phyloP scores from a whole-genome alignment of 2,113 vertebrate genomes.

The Dicaeum eximium region DNA sequence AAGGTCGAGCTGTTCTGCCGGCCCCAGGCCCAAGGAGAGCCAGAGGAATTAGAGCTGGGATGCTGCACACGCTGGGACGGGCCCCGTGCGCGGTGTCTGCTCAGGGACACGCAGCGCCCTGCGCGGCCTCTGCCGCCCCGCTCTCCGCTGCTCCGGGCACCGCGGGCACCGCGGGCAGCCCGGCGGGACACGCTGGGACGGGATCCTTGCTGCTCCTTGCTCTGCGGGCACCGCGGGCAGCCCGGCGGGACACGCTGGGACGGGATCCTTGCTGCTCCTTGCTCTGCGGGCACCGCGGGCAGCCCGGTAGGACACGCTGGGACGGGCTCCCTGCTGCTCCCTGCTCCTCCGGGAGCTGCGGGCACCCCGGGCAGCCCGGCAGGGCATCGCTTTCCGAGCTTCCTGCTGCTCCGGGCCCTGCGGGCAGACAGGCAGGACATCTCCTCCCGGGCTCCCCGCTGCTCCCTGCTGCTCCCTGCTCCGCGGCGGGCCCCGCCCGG shows the following conservation, averaged over 20 bases:
- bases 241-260: too few species aligned
- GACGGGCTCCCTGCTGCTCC: too few species aligned
- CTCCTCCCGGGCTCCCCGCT: rapidly evolving
- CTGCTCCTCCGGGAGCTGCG: too few species aligned
- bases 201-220: too few species aligned
- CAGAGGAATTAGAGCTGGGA: neutral
- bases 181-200: too few species aligned
- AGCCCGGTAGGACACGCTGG: neutral
- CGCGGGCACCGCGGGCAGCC: too few species aligned
- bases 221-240: too few species aligned
- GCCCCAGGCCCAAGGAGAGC: neutral
- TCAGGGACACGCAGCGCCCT: rapidly evolving
- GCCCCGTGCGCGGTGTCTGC: neutral
- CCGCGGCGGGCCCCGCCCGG: too few species aligned
- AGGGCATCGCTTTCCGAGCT: neutral
- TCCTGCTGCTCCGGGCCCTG: neutral
- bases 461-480: neutral
- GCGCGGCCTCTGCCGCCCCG: neutral
- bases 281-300: neutral
- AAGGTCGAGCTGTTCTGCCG: neutral
- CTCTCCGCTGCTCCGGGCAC: neutral
- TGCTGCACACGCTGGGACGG: neutral
- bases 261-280: too few species aligned
- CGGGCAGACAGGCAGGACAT: neutral
- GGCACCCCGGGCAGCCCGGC: neutral